Percentiles rank a stretch among this genome's conserved stretches.
These are phyloP conservation scores for Tipula vernalis DNA, from an alignment of 2,888 invertebrate species.

Conservation along the genomic window DNA sequence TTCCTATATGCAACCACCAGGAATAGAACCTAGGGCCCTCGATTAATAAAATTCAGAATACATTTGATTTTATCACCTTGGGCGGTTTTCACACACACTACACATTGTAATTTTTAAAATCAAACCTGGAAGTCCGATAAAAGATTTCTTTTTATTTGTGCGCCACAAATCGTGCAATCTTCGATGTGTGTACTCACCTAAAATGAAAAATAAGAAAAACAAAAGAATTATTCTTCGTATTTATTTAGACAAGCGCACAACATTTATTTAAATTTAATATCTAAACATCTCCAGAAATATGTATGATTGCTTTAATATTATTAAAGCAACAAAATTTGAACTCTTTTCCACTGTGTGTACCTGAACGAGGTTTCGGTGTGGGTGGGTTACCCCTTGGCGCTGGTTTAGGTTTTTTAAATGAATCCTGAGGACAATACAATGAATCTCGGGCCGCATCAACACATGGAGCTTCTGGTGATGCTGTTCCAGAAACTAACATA, in stretches of 20 bases:
- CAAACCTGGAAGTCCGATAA: background rate
- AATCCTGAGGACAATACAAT: conserved; percentile 28
- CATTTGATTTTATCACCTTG: background rate
- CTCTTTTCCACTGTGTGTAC: conserved; percentile 20
- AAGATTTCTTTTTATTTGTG: background rate
- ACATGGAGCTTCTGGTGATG: conserved; percentile 22
- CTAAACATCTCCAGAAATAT: background rate
- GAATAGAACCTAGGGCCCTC: background rate
- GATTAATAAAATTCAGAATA: background rate
- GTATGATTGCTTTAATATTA: background rate
- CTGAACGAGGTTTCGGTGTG: conserved; percentile 35
- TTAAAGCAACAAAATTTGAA: background rate
- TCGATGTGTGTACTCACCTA: conserved; percentile 25
- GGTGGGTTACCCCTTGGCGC: conserved; percentile 31
- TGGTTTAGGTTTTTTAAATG: conserved; percentile 27
- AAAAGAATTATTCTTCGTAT: background rate
- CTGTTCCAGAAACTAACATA: conserved; percentile 11
- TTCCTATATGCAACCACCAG: background rate
- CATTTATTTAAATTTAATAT: background rate
- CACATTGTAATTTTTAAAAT: background rate
- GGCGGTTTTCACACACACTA: background rate
- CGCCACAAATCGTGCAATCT: conserved; percentile 34
- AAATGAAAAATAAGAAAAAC: conserved; percentile 26
- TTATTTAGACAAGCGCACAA: background rate
- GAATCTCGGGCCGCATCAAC: conserved; percentile 35